These are phyloP conservation scores for Vanessa atalanta DNA, from an alignment of 1,140 invertebrate genomes.

Conservation along the genomic window DNA sequence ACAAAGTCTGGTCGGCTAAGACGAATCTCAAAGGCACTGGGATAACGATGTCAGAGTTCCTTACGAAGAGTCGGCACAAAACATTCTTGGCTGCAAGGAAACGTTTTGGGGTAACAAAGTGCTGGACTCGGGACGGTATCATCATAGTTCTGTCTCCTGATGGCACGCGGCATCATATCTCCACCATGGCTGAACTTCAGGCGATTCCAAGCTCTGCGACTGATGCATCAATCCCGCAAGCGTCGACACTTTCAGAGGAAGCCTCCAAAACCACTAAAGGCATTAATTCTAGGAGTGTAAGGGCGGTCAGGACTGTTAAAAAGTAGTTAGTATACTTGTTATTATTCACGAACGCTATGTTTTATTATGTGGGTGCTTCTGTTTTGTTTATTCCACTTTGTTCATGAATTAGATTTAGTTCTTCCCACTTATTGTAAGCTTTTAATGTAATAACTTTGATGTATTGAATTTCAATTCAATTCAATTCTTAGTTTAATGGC, in stretches of 20 bases:
- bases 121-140: background rate
- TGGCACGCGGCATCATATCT: slow-evolving; percentile 6
- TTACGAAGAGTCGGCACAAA: too few species aligned
- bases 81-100: too few species aligned
- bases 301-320: slow-evolving; percentile 9
- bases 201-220: slow-evolving; percentile 8
- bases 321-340: background rate
- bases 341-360: background rate
- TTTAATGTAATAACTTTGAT: too few species aligned
- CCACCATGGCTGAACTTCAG: slow-evolving; percentile 8
- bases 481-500: too few species aligned
- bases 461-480: too few species aligned
- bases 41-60: too few species aligned
- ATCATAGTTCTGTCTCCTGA: slow-evolving; percentile 10
- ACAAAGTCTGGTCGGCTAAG: too few species aligned
- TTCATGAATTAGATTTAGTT: too few species aligned
- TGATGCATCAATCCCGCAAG: background rate
- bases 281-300: slow-evolving; percentile 8
- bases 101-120: too few species aligned
- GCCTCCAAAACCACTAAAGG: slow-evolving; percentile 12
- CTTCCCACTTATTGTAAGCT: too few species aligned
- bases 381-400: too few species aligned
- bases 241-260: background rate
- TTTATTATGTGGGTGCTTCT: background rate
- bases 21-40: too few species aligned